Conservation (phyloP, 2,888 invertebrate genomes). For the Xestia xanthographa region DNA sequence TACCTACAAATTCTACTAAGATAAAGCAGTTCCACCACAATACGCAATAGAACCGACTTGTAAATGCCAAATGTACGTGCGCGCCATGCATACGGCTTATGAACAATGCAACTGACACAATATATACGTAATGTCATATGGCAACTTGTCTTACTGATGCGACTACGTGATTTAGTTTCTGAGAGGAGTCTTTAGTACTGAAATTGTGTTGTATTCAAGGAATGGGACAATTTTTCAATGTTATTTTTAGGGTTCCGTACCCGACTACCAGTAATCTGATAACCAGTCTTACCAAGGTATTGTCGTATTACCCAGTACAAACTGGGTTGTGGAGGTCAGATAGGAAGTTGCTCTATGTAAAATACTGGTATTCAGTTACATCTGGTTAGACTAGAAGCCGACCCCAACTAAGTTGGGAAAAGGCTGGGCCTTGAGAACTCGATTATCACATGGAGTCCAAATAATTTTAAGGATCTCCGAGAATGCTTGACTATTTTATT, state of each 20-base stretch:
- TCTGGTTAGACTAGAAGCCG: neutral
- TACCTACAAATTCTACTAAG: neutral
- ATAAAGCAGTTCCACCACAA: neutral
- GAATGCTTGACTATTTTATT: neutral
- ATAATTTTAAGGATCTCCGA: neutral
- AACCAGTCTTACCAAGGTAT: no score
- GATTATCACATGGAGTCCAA: neutral
- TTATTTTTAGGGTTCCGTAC: neutral
- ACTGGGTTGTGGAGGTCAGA: no score
- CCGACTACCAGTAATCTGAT: no score
- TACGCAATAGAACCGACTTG: conserved; percentile 19
- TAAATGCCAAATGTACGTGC: conserved; percentile 35
- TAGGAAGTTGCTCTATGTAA: neutral
- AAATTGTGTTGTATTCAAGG: conserved; percentile 2
- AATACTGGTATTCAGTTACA: neutral
- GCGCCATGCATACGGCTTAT: conserved; percentile 31
- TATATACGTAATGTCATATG: conserved; percentile 14
- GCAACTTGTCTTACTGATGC: conserved; percentile 22
- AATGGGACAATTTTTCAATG: neutral
- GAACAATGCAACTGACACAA: conserved; percentile 38
- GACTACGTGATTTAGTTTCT: conserved; percentile 40
- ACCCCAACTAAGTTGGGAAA: neutral
- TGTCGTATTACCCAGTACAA: no score
- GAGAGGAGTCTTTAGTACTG: conserved; percentile 9
- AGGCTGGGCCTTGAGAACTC: neutral